phyloP scores from a whole-genome alignment of 2,888 invertebrate species.

The Acrobasis consociella region DNA sequence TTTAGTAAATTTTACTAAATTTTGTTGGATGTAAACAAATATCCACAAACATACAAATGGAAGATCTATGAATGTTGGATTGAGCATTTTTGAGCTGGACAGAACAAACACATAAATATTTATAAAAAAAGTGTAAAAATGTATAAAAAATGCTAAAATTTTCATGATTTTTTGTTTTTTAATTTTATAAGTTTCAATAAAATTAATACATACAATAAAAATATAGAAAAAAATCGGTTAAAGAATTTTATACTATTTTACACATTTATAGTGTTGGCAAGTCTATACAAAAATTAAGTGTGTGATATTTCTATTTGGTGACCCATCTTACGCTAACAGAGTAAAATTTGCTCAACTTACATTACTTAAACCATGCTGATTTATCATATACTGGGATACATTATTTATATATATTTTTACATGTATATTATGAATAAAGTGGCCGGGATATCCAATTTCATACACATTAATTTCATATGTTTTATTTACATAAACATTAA shows the following conservation, averaged over 20 bases:
- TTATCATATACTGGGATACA: background rate
- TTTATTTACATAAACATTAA: slow-evolving; percentile 15
- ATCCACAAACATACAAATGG: background rate
- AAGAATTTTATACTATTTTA: background rate
- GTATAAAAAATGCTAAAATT: background rate
- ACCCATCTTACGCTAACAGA: slow-evolving; percentile 7
- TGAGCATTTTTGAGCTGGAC: slow-evolving; percentile 13
- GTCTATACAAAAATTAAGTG: too few relatives aligned
- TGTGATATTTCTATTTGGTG: too few relatives aligned
- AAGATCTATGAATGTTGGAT: slow-evolving; percentile 4
- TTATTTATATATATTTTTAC: background rate
- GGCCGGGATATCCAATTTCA: slow-evolving; percentile 6
- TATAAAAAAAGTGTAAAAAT: background rate
- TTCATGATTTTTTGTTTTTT: background rate
- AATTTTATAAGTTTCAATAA: too few relatives aligned
- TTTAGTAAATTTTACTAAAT: background rate
- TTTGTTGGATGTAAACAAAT: background rate
- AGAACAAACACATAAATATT: background rate
- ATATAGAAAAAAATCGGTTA: background rate
- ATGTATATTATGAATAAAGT: slow-evolving; percentile 8
- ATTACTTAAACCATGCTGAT: background rate
- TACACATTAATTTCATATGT: slow-evolving; percentile 6
- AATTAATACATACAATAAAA: too few relatives aligned
- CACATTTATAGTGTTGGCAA: too few relatives aligned
- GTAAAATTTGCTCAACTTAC: background rate